phyloP scores from a whole-genome alignment of 1,140 invertebrate species.

The Trichoplusia ni region DNA sequence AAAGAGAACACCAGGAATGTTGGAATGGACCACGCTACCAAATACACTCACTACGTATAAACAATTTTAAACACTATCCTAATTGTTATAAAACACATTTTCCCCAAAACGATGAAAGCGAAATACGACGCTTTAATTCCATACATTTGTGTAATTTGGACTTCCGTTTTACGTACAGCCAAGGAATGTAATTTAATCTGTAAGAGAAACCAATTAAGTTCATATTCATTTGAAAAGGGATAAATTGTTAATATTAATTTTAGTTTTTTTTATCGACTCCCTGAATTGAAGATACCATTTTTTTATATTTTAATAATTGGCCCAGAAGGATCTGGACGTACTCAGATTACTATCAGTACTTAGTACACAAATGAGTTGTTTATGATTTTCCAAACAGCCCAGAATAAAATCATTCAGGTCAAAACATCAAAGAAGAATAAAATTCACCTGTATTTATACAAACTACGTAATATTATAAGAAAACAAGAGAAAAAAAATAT shows the following conservation, averaged over 20 bases:
- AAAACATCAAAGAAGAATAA: too few species aligned
- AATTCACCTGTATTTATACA: too few species aligned
- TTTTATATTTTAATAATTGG: slow-evolving; percentile 17
- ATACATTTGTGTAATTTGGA: slow-evolving; percentile 43
- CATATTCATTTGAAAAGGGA: slow-evolving; percentile 7
- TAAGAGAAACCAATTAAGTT: slow-evolving; percentile 9
- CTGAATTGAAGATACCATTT: slow-evolving; percentile 1
- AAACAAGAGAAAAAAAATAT: too few species aligned
- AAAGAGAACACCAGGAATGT: slow-evolving; percentile 74
- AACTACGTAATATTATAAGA: too few species aligned
- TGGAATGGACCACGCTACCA: slow-evolving; percentile 72
- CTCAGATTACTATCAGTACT: too few species aligned
- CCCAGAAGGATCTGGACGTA: too few species aligned
- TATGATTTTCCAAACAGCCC: too few species aligned
- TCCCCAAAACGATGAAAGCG: neutral
- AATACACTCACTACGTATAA: slow-evolving; percentile 48
- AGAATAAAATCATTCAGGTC: too few species aligned
- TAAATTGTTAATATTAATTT: slow-evolving; percentile 10
- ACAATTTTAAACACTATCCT: slow-evolving; percentile 3
- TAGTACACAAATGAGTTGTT: too few species aligned
- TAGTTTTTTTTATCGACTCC: slow-evolving; percentile 4
- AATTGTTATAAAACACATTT: neutral
- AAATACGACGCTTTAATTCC: neutral
- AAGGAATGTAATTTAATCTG: slow-evolving; percentile 21
- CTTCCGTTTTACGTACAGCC: slow-evolving; percentile 60